phyloP scores from a whole-genome alignment of 2,797 vertebrate species.

The Xenops minutus region DNA sequence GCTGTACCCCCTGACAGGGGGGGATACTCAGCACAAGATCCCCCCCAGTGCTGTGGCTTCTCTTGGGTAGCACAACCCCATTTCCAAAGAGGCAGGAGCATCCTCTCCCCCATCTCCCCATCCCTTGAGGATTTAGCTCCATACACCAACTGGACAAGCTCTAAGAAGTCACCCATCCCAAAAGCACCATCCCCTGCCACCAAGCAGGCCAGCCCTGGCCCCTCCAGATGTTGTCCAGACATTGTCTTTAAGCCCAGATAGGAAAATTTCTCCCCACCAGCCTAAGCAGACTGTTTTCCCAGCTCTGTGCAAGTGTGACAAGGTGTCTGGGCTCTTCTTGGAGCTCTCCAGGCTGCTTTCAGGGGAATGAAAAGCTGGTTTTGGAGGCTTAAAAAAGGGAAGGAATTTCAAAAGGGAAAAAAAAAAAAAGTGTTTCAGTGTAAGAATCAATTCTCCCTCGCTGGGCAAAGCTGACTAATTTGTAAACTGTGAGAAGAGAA shows the following conservation, averaged over 20 bases:
- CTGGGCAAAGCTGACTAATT: neutral
- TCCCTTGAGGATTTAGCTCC: neutral
- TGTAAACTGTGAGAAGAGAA: neutral
- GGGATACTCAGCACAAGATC: neutral
- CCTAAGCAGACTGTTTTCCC: neutral
- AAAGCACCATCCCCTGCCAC: neutral
- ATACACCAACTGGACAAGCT: neutral
- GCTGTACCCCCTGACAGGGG: neutral
- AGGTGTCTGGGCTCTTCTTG: neutral
- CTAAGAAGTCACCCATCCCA: neutral
- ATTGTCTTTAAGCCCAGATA: neutral
- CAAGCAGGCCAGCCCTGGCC: neutral
- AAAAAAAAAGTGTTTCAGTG: neutral
- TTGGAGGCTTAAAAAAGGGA: neutral
- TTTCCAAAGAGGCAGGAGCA: neutral
- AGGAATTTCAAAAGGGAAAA: neutral
- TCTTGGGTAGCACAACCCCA: neutral
- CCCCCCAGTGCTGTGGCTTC: fast-evolving
- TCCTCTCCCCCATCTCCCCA: neutral
- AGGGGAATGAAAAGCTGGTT: neutral
- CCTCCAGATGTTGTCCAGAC: neutral
- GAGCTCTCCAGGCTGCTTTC: neutral
- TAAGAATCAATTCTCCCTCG: neutral
- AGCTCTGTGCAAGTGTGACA: neutral
- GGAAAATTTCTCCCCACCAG: neutral